Conservation (phyloP, 2,797 vertebrate species). For the Fistularia commersonii region DNA sequence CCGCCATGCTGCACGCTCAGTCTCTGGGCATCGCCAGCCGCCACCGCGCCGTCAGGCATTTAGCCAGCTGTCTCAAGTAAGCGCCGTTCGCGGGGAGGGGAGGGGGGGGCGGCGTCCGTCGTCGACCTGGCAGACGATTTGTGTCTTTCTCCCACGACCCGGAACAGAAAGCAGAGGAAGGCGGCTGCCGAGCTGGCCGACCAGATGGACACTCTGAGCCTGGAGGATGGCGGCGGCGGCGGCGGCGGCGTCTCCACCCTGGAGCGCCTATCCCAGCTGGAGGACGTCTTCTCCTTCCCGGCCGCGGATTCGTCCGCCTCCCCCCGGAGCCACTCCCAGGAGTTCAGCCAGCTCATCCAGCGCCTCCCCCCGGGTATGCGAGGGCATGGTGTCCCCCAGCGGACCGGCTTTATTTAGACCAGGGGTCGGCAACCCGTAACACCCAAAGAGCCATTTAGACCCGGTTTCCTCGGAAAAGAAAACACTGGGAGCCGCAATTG, state of each 20-base stretch:
- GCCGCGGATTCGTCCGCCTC: slow-evolving; percentile 54
- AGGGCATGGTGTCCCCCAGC: too few species aligned
- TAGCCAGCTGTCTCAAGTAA: slow-evolving; percentile 81
- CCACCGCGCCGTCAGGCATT: slow-evolving; percentile 81
- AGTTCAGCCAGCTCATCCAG: slow-evolving; percentile 67
- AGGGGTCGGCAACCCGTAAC: background rate
- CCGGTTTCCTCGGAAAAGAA: too few species aligned
- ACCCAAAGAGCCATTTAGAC: too few species aligned
- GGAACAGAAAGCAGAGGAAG: slow-evolving; percentile 82
- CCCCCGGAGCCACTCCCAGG: slow-evolving; percentile 62
- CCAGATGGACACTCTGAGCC: slow-evolving; percentile 70
- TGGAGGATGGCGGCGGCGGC: slow-evolving; percentile 56
- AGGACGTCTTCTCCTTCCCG: slow-evolving; percentile 80
- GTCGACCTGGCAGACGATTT: background rate
- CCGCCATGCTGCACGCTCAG: slow-evolving; percentile 82
- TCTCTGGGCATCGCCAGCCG: slow-evolving; percentile 82
- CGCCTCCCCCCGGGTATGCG: slow-evolving; percentile 53
- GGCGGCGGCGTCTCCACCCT: background rate
- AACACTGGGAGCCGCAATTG: too few species aligned
- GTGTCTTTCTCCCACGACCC: background rate
- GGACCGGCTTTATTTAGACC: too few species aligned
- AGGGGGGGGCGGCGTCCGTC: background rate
- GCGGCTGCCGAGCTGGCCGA: slow-evolving; percentile 61
- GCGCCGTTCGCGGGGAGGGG: slow-evolving; percentile 7
- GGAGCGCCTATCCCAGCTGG: slow-evolving; percentile 63